Percentiles rank a stretch among this genome's conserved stretches.
Evolutionary conservation across 2,888 invertebrate genomes (phyloP).

Genomic region (Agrochola lychnidis): DNA sequence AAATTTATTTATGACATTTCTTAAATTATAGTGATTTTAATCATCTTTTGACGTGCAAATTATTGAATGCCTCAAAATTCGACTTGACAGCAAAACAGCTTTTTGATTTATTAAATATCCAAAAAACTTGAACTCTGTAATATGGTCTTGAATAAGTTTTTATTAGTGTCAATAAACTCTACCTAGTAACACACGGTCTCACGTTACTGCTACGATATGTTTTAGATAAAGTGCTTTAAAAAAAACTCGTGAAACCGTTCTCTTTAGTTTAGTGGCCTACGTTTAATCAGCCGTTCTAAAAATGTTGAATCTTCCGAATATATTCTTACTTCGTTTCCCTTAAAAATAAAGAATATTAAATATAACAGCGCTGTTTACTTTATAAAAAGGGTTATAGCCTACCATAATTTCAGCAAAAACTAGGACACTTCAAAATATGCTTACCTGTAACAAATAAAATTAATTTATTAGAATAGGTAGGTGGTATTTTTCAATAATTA

Average conservation of each 20-base stretch:
- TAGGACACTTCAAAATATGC: conserved; percentile 15
- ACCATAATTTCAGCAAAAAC: conserved; percentile 2
- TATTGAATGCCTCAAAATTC: background rate
- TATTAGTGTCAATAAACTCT: conserved; percentile 17
- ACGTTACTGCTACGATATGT: background rate
- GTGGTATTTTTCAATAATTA: background rate
- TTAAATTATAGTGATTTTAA: background rate
- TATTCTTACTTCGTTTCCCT: background rate
- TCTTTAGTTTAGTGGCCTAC: background rate
- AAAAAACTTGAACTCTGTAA: conserved; percentile 9
- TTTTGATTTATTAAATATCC: background rate
- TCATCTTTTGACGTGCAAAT: conserved; percentile 10
- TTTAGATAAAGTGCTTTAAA: background rate
- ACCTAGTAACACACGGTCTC: background rate
- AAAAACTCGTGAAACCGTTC: background rate
- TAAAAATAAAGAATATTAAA: background rate
- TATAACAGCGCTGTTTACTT: background rate
- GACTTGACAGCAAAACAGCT: background rate
- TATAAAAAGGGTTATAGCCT: background rate
- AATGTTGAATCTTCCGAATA: background rate
- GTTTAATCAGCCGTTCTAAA: background rate
- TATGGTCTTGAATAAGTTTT: background rate
- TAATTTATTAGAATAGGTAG: conserved; percentile 13
- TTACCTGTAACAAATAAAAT: conserved; percentile 54
- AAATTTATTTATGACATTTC: background rate